A percentile compares a stretch with the other conserved stretches of the same genome.
Conservation (phyloP, 1,140 invertebrate genomes). For the Diorhabda carinulata region DNA sequence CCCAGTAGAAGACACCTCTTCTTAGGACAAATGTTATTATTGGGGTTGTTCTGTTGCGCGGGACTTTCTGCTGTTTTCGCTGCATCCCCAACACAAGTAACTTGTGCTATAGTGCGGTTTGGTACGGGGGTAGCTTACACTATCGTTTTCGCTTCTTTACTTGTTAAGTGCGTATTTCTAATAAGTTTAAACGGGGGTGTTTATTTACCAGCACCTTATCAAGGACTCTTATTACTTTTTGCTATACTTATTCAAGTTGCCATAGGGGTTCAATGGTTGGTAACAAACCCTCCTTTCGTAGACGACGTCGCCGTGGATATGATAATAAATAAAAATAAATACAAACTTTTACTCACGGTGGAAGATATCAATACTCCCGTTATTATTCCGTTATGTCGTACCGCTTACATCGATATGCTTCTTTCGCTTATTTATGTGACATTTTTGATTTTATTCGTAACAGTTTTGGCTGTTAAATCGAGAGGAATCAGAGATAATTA, state of each 20-base stretch:
- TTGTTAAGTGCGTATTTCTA: conserved; percentile 92
- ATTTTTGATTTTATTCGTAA: conserved; percentile 79
- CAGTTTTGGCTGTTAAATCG: conserved; percentile 76
- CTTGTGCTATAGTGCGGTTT: conserved; percentile 79
- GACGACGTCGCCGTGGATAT: conserved; percentile 49
- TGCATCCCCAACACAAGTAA: conserved; percentile 71
- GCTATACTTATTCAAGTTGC: conserved; percentile 85
- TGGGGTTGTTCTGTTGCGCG: conserved; percentile 81
- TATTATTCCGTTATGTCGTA: conserved; percentile 56
- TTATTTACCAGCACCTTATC: conserved; percentile 88
- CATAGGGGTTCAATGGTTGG: conserved; percentile 82
- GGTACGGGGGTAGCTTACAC: conserved; percentile 82
- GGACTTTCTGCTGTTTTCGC: conserved; percentile 75
- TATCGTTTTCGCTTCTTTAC: conserved; percentile 84
- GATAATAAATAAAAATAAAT: conserved; percentile 38
- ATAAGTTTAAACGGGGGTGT: conserved; percentile 87
- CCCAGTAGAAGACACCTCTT: conserved; percentile 83
- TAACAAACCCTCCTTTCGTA: conserved; percentile 65
- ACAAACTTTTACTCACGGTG: conserved; percentile 46
- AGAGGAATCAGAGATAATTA: conserved; percentile 90
- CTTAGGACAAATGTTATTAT: conserved; percentile 83
- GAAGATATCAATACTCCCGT: conserved; percentile 44
- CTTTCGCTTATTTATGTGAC: conserved; percentile 77
- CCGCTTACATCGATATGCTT: conserved; percentile 65
- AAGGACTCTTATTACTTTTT: conserved; percentile 84